phyloP scores from a whole-genome alignment of 2,113 vertebrate species.

The Pelusios castaneus region DNA sequence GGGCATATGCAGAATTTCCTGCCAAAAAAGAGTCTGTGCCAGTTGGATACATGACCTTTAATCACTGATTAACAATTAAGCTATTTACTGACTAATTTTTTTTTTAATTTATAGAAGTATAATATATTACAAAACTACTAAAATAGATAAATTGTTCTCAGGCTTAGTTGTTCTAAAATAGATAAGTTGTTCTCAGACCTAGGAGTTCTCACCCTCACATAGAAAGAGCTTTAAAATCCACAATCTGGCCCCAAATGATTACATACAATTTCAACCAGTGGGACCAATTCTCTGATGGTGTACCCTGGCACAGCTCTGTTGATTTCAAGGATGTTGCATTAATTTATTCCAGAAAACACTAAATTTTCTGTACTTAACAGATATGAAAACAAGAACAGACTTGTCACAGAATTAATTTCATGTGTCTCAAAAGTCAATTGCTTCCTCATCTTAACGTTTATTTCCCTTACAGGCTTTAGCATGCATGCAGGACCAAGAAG shows the following conservation, averaged over 20 bases:
- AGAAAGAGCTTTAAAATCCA: neutral
- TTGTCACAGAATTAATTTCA: neutral
- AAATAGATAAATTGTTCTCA: neutral
- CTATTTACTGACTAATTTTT: neutral
- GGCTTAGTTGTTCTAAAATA: too few relatives aligned
- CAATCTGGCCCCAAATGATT: neutral
- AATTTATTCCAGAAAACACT: neutral
- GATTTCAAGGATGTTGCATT: fast-evolving
- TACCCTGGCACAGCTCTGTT: neutral
- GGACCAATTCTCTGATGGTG: fast-evolving
- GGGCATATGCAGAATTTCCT: neutral
- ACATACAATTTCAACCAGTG: neutral
- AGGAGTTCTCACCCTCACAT: fast-evolving
- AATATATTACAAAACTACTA: neutral
- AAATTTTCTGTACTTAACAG: neutral
- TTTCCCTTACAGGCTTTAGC: neutral
- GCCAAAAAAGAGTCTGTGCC: neutral
- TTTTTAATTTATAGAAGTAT: neutral
- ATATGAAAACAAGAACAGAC: neutral
- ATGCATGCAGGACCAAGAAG: slow-evolving; percentile 1
- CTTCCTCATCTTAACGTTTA: neutral
- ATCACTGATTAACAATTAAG: neutral
- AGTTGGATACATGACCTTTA: neutral
- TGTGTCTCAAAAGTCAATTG: neutral
- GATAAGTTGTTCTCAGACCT: neutral